A percentile compares a stretch with the other conserved stretches of the same genome.
Conservation (phyloP, 1,140 invertebrate species). For the Danaus plexippus region DNA sequence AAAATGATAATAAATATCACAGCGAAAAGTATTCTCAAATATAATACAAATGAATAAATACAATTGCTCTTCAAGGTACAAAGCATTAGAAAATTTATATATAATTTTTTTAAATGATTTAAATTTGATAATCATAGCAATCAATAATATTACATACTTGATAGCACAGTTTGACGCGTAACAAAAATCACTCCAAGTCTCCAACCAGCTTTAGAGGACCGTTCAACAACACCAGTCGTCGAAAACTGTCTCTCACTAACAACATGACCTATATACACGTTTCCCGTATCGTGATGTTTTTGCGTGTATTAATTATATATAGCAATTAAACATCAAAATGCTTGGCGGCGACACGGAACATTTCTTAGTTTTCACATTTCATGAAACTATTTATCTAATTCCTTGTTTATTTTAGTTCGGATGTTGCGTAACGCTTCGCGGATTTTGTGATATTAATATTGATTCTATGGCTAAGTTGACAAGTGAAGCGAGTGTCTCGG, state of each 20-base stretch:
- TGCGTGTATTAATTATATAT: constrained; percentile 58
- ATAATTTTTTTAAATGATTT: constrained; percentile 14
- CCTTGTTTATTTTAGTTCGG: constrained; percentile 48
- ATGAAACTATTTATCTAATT: constrained; percentile 44
- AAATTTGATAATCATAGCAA: constrained; percentile 4
- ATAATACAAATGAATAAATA: no score
- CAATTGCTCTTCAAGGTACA: no score
- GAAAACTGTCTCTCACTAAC: constrained; percentile 12
- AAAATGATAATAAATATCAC: constrained; percentile 20
- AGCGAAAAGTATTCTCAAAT: constrained; percentile 12
- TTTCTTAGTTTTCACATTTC: constrained; percentile 57
- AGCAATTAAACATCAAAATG: constrained; percentile 64
- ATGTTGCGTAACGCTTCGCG: constrained; percentile 32
- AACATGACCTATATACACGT: constrained; percentile 29
- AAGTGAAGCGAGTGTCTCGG: constrained; percentile 1
- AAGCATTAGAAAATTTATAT: not conserved
- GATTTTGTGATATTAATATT: constrained; percentile 34
- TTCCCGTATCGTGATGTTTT: constrained; percentile 41
- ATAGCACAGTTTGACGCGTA: constrained; percentile 8
- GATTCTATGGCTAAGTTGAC: constrained; percentile 26
- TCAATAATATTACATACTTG: not conserved
- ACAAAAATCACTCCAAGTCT: constrained; percentile 4
- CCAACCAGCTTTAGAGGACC: constrained; percentile 7
- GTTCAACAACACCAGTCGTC: constrained; percentile 10
- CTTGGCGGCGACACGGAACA: constrained; percentile 52